Percentiles rank a stretch among this genome's conserved stretches.
Evolutionary conservation across 2,888 invertebrate genomes (phyloP).

Genomic region (Andrena chrysosceles): DNA sequence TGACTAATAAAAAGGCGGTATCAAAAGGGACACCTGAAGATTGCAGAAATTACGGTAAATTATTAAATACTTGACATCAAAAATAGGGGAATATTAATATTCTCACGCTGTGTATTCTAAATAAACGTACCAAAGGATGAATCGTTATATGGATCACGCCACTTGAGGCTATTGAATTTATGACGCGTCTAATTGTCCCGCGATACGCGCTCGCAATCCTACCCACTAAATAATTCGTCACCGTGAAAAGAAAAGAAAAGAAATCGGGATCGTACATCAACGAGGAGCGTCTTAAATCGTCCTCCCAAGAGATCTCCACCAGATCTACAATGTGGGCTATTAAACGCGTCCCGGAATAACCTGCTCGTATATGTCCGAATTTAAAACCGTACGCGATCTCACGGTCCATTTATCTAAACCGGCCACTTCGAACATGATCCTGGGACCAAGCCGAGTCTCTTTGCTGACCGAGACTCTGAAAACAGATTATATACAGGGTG

Average conservation of each 20-base stretch:
- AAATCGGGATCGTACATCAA: conserved; percentile 8
- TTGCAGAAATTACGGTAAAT: too few relatives aligned
- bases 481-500: conserved; percentile 16
- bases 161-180: not conserved
- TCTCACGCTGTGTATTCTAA: too few relatives aligned
- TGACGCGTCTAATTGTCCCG: not conserved
- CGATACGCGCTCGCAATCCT: not conserved
- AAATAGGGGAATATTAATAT: not conserved
- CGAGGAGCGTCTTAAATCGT: conserved; percentile 12
- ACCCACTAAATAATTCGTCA: not conserved
- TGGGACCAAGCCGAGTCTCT: conserved; percentile 5
- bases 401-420: conserved; percentile 51
- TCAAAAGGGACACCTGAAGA: too few relatives aligned
- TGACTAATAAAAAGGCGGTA: too few relatives aligned
- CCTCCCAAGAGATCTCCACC: conserved; percentile 12
- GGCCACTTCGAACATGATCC: conserved; percentile 35
- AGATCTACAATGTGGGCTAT: conserved; percentile 26
- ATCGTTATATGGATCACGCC: not conserved
- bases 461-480: conserved; percentile 22
- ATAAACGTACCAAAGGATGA: not conserved
- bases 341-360: conserved; percentile 32
- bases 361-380: conserved; percentile 12
- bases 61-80: not conserved
- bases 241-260: not conserved
- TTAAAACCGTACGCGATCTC: conserved; percentile 45